Evolutionary conservation across 2,113 vertebrate species (phyloP), one percentile per base, ranked within the genome.

Genomic region (Corythornis vintsioides): DNA sequence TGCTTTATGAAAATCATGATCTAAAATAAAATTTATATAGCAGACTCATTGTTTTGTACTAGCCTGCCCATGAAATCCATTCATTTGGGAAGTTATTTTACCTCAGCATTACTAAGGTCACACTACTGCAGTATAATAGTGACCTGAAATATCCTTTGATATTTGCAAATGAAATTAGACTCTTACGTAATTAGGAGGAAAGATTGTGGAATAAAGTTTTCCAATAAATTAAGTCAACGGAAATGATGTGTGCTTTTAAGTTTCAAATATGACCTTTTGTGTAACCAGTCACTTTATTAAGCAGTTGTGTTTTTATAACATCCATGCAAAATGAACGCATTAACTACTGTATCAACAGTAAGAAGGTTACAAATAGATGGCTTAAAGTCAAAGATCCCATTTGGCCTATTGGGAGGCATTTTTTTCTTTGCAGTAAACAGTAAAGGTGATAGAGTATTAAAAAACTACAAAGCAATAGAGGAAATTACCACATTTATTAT

Each of bases 381-480:
- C 72, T 92, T 82, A 38, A 33, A 17, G 43, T 87, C 42, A 31
- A 31, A 71, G 43, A 88, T 84, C 10, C 26, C 4, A n/a, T 77
- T 77, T 3, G 2, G 10, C 4, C 7, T 50, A 45, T 11, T 33
- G 35, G 78, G 24, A 63, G 12, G 55, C 80, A 76, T 38, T 47
- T 15, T 60, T 10, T 52, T 80, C 21, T 81, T 93, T 86, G 22
- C 13, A 86, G 16, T 75, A 65, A 93, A 93, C 55, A 11, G 6
- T 33, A 28, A 38, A 59, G 8, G 5, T 56, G 67, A 25, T 20
- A 81, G 10, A 84, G 53, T 7, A 22, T 82, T 82, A 91, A 86
- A 73, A 75, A 93, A 83, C 38, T 61, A 80, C 21, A 91, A 92
- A 81, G 40, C 28, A 24, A 14, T 38, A 78, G 93, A 92, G 73